Evolutionary conservation across 2,113 vertebrate species (phyloP).

Genomic region (Alces alces): DNA sequence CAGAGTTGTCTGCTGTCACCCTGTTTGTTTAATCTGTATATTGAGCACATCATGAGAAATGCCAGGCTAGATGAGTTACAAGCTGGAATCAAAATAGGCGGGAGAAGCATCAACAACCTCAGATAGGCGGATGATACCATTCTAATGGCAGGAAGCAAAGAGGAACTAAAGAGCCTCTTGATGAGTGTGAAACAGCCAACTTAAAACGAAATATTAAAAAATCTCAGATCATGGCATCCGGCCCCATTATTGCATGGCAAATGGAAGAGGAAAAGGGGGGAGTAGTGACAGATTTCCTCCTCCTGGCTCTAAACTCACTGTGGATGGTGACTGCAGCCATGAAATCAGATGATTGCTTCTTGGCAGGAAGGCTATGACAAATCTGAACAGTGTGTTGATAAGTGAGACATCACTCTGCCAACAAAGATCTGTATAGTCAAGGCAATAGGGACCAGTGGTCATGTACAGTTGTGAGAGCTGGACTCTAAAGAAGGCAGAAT

Average conservation of each 20-base stretch:
- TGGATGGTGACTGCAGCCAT: background rate
- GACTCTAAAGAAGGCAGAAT: background rate
- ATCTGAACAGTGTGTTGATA: background rate
- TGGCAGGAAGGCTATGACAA: background rate
- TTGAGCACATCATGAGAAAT: background rate
- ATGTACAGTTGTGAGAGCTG: background rate
- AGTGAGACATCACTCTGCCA: background rate
- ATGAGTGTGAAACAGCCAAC: background rate
- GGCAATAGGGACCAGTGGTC: background rate
- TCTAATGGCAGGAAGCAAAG: background rate
- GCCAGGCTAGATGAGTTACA: background rate
- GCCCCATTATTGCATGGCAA: background rate
- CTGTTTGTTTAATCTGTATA: background rate
- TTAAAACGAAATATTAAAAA: background rate
- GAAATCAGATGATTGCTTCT: background rate
- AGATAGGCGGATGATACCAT: background rate
- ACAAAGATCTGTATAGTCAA: background rate
- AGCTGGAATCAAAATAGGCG: background rate
- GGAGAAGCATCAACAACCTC: background rate
- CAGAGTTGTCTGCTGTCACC: background rate
- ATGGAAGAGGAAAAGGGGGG: background rate
- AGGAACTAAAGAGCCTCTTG: background rate
- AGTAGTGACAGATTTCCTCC: background rate
- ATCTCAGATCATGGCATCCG: background rate
- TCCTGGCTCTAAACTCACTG: background rate